Evolutionary conservation across 2,797 vertebrate genomes (phyloP).

Genomic region (Netta rufina): DNA sequence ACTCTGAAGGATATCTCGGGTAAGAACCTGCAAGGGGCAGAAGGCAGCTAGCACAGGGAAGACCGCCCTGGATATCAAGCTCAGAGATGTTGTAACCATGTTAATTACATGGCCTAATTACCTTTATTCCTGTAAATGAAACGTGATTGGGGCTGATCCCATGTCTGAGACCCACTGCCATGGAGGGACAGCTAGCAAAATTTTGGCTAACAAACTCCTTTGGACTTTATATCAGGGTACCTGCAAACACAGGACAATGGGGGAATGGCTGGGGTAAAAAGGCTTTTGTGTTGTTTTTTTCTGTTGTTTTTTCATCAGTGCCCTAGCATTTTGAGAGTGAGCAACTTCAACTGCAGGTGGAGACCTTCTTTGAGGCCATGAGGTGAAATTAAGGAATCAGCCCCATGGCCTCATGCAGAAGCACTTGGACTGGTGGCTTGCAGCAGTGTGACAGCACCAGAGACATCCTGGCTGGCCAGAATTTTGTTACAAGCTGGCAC

Average conservation of each 20-base stretch:
- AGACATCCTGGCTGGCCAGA: background rate
- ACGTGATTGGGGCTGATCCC: accelerated
- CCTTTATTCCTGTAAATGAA: background rate
- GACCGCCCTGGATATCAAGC: background rate
- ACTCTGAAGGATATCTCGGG: background rate
- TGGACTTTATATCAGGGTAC: background rate
- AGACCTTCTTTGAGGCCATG: background rate
- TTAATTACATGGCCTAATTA: background rate
- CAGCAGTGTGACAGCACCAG: background rate
- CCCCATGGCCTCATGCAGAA: background rate
- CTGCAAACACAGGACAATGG: background rate
- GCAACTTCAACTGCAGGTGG: background rate
- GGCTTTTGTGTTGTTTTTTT: background rate
- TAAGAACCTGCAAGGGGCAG: background rate
- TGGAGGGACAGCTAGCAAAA: background rate
- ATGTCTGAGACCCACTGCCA: background rate
- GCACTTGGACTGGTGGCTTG: background rate
- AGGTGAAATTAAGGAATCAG: background rate
- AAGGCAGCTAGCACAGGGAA: background rate
- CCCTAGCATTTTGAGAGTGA: accelerated
- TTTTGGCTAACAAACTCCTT: background rate
- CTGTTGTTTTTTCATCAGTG: background rate
- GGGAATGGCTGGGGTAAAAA: background rate
- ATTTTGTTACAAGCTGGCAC: background rate
- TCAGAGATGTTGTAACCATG: background rate